Percentiles rank a stretch among this genome's conserved stretches.
Conservation (phyloP, 2,888 invertebrate species). For the Sinodicranocentrus sp. region DNA sequence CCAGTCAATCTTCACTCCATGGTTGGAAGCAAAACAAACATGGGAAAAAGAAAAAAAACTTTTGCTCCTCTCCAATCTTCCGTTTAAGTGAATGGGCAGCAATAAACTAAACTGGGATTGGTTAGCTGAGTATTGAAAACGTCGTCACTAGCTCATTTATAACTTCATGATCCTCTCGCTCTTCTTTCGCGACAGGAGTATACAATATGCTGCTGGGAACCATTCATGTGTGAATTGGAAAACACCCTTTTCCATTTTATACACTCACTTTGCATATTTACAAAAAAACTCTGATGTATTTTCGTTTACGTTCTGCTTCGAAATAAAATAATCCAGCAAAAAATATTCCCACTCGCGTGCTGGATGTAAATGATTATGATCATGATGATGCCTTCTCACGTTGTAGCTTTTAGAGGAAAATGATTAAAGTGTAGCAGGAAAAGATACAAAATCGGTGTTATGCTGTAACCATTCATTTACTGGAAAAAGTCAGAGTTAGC, state of each 20-base stretch:
- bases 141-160: conserved; percentile 66
- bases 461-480: not conserved
- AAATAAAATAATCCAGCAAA: not conserved
- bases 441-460: too few species aligned
- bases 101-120: conserved; percentile 57
- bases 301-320: conserved; percentile 39
- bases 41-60: conserved; percentile 45
- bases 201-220: not conserved
- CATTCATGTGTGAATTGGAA: conserved; percentile 63
- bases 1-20: conserved; percentile 53
- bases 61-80: conserved; percentile 43
- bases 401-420: not conserved
- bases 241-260: conserved; percentile 56
- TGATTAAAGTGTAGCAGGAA: not conserved
- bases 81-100: conserved; percentile 60
- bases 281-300: conserved; percentile 35
- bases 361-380: conserved; percentile 14
- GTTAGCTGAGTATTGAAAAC: conserved; percentile 50
- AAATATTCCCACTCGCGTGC: not conserved
- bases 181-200: not conserved
- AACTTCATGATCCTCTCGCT: conserved; percentile 13
- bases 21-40: conserved; percentile 62
- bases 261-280: conserved; percentile 37
- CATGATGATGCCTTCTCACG: not conserved
- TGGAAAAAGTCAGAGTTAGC: not conserved